A percentile compares a stretch with the other conserved stretches of the same genome.
phyloP scores from a whole-genome alignment of 2,113 vertebrate species.

The Cisticola juncidis region DNA sequence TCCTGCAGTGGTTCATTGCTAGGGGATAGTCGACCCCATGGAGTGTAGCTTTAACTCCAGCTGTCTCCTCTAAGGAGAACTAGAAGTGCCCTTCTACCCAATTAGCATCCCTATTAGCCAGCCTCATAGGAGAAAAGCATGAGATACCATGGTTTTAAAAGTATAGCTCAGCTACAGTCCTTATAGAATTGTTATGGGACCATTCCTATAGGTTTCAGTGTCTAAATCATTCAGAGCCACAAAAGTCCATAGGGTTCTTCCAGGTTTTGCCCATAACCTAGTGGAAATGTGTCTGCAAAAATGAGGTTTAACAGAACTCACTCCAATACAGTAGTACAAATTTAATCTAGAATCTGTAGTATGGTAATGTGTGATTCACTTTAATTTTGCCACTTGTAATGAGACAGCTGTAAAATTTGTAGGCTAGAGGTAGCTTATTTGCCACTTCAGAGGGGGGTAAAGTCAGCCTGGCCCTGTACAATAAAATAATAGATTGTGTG shows the following conservation, averaged over 20 bases:
- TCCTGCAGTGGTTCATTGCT: background rate
- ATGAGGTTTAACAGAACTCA: background rate
- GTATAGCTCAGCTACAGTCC: background rate
- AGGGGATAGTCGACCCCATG: background rate
- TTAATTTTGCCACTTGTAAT: background rate
- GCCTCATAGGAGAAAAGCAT: background rate
- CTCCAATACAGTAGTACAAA: background rate
- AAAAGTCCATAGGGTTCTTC: rapidly evolving
- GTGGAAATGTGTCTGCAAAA: background rate
- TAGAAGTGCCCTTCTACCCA: background rate
- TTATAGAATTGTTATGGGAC: background rate
- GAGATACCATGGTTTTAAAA: background rate
- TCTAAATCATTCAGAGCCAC: background rate
- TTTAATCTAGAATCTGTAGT: background rate
- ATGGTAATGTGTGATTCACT: background rate
- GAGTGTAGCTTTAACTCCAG: background rate
- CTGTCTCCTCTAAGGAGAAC: background rate
- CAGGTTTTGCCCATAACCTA: background rate
- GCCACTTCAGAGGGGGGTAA: rapidly evolving
- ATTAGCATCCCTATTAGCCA: background rate
- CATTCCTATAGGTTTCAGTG: background rate
- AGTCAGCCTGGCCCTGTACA: background rate
- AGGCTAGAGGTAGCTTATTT: background rate
- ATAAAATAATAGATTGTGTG: rapidly evolving
- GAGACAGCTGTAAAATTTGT: background rate